A percentile compares a stretch with the other conserved stretches of the same genome.
Evolutionary conservation across 30 jellyfish, hydroid and myxozoan genomes (phyloP).

Genomic region (Cassiopea xamachana): DNA sequence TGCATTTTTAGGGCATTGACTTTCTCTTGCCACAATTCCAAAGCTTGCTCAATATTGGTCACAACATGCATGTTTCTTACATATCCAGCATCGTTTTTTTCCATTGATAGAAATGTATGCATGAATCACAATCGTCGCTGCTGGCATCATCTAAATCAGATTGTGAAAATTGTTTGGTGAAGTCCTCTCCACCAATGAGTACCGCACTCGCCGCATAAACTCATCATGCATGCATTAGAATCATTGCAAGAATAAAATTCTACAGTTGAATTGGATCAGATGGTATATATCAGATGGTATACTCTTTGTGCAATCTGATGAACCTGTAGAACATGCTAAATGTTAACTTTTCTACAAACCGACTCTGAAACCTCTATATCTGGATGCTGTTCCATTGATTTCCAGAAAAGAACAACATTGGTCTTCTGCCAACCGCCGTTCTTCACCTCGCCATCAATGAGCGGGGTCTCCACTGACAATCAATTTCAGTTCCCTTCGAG

Average conservation of each 20-base stretch:
- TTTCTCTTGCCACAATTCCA: conserved; percentile 2
- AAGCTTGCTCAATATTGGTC: conserved; percentile 3
- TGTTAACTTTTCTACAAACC: no score
- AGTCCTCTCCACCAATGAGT: conserved; percentile 14
- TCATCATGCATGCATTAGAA: conserved; percentile 6
- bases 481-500: no score
- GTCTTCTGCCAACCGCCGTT: no score
- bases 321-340: not conserved
- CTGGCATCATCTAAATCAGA: conserved; percentile 14
- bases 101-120: conserved; percentile 7
- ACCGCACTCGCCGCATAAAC: conserved; percentile 14
- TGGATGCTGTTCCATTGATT: no score
- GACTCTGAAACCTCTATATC: no score
- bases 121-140: conserved; percentile 28
- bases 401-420: no score
- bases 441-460: no score
- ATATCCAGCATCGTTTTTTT: conserved; percentile 16
- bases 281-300: conserved; percentile 6
- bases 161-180: not conserved
- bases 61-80: not conserved
- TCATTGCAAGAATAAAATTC: conserved; percentile 23
- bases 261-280: conserved; percentile 1
- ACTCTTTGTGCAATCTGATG: conserved; percentile 26
- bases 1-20: not conserved
- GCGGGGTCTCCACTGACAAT: no score